phyloP scores from a whole-genome alignment of 2,888 invertebrate genomes.

The Drosophila mercatorum region DNA sequence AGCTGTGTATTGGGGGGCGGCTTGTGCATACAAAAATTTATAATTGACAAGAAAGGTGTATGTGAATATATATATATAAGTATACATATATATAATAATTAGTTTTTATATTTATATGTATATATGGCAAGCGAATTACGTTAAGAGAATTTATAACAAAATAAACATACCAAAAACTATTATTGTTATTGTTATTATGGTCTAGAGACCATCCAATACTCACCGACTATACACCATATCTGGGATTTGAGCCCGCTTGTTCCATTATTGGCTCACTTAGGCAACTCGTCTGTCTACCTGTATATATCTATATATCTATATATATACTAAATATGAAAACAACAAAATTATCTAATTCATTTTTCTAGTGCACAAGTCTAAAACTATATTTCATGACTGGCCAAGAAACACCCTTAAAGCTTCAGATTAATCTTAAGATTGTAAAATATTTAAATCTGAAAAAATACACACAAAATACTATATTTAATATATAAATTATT shows the following conservation, averaged over 20 bases:
- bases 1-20: conserved; percentile 27
- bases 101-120: neutral
- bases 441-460: too few relatives aligned
- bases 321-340: neutral
- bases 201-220: neutral
- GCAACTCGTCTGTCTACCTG: conserved; percentile 2
- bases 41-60: conserved; percentile 23
- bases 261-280: conserved; percentile 6
- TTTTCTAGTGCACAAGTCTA: conserved; percentile 5
- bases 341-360: conserved; percentile 1
- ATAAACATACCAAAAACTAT: neutral
- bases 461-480: neutral
- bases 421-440: neutral
- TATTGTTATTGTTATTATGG: conserved; percentile 1
- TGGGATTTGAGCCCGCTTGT: conserved; percentile 7
- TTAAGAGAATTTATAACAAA: neutral
- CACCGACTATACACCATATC: neutral
- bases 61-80: neutral
- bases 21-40: conserved; percentile 31
- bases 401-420: neutral
- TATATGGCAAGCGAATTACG: neutral
- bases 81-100: neutral
- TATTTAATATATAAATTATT: neutral
- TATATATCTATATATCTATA: neutral
- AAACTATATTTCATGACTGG: conserved; percentile 1